These are phyloP conservation scores for Daptonema setosum DNA, from an alignment of 2,888 invertebrate species.

Conservation along the genomic window DNA sequence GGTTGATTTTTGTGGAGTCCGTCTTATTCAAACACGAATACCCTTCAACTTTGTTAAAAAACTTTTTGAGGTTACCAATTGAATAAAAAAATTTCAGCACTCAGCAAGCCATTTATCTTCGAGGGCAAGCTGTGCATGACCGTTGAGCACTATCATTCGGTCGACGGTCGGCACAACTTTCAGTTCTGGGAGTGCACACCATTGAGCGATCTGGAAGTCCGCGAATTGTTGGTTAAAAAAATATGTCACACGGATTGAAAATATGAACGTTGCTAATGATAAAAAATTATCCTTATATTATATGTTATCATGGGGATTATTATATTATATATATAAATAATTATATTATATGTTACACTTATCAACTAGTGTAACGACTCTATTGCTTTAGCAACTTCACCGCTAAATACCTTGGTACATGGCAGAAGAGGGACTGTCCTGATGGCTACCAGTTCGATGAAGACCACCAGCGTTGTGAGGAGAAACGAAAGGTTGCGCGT, in stretches of 20 bases:
- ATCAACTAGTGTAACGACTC: too few relatives aligned
- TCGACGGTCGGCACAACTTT: background rate
- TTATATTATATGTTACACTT: too few relatives aligned
- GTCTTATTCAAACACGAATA: too few relatives aligned
- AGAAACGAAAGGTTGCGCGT: background rate
- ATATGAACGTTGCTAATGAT: too few relatives aligned
- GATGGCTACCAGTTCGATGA: conserved; percentile 1
- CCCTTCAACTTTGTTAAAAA: too few relatives aligned
- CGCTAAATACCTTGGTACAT: conserved; percentile 2
- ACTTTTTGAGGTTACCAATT: too few relatives aligned
- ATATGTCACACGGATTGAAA: too few relatives aligned
- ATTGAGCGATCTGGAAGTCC: background rate
- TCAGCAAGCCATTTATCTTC: background rate
- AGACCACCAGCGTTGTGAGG: conserved; percentile 4
- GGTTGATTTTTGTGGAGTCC: too few relatives aligned
- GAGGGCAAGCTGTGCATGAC: conserved; percentile 2
- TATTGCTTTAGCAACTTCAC: background rate
- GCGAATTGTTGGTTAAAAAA: background rate
- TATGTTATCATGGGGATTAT: too few relatives aligned
- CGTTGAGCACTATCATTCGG: background rate
- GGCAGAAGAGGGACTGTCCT: conserved; percentile 2
- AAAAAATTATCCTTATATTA: too few relatives aligned
- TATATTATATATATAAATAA: too few relatives aligned
- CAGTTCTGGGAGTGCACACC: conserved; percentile 4
- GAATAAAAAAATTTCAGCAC: too few relatives aligned